Conservation (phyloP, 2,797 vertebrate species). For the Amblyopsis hoosieri region DNA sequence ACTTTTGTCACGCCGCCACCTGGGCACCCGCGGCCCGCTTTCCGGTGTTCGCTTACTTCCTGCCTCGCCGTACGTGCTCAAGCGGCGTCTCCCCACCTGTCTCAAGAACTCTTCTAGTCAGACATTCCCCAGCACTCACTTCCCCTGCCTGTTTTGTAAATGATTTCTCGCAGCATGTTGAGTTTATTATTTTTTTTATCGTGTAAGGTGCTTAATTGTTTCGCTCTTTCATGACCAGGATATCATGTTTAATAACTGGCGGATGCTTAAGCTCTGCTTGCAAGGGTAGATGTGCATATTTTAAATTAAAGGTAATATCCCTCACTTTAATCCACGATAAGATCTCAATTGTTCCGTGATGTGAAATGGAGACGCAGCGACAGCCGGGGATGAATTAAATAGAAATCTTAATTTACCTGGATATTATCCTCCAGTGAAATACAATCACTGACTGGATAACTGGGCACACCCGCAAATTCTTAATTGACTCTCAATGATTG, state of each 20-base stretch:
- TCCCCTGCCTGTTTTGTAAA: constrained; percentile 57
- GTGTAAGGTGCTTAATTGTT: constrained; percentile 61
- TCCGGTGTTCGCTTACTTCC: constrained; percentile 66
- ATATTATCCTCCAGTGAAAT: constrained; percentile 76
- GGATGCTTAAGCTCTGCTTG: constrained; percentile 57
- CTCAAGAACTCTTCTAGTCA: constrained; percentile 67
- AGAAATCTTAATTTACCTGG: constrained; percentile 79
- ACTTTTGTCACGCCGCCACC: constrained; percentile 70
- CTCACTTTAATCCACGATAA: constrained; percentile 79
- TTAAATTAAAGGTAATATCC: constrained; percentile 75
- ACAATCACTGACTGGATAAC: constrained; percentile 71
- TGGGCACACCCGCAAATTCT: constrained; percentile 58
- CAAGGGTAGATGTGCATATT: constrained; percentile 73
- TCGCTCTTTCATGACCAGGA: constrained; percentile 29
- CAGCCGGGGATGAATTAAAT: constrained; percentile 74
- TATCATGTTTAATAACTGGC: constrained; percentile 43
- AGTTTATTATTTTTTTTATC: constrained; percentile 35
- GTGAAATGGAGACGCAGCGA: constrained; percentile 75
- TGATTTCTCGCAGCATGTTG: constrained; percentile 60
- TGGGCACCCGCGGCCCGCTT: constrained; percentile 53
- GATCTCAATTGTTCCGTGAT: constrained; percentile 77
- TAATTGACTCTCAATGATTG: constrained; percentile 71
- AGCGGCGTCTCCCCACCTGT: constrained; percentile 56
- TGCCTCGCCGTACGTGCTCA: constrained; percentile 57
- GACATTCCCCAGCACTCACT: constrained; percentile 51